phyloP scores from a whole-genome alignment of 2,797 vertebrate genomes.

The Paramormyrops hopkinsi region DNA sequence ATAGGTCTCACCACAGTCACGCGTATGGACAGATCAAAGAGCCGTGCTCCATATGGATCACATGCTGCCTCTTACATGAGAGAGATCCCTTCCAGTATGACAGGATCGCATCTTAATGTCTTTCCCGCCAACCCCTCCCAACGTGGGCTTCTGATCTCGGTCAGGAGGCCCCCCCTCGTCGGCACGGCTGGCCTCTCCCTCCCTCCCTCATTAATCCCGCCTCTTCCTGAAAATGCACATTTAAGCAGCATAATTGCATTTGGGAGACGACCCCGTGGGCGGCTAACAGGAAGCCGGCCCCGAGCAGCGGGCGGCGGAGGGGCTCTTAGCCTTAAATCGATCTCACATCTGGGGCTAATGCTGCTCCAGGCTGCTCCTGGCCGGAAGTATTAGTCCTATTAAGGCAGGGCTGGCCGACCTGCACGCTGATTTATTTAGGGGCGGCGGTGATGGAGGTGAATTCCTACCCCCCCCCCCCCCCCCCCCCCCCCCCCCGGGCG shows the following conservation, averaged over 20 bases:
- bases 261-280: slow-evolving; percentile 90
- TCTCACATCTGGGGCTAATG: slow-evolving; percentile 92
- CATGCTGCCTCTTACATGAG: not conserved
- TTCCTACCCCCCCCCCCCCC: slow-evolving; percentile 45
- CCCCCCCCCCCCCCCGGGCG: too few relatives aligned
- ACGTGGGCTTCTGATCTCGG: slow-evolving; percentile 54
- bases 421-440: slow-evolving; percentile 76
- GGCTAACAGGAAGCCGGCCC: slow-evolving; percentile 88
- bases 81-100: not conserved
- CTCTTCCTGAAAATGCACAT: slow-evolving; percentile 97
- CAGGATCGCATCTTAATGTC: not conserved
- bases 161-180: slow-evolving; percentile 58
- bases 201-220: slow-evolving; percentile 77
- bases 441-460: slow-evolving; percentile 56
- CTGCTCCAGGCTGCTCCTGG: slow-evolving; percentile 89
- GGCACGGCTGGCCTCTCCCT: slow-evolving; percentile 58
- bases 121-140: not conserved
- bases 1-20: not conserved
- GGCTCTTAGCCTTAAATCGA: slow-evolving; percentile 93
- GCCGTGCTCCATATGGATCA: not conserved
- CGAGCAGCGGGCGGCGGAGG: slow-evolving; percentile 67
- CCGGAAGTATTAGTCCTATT: slow-evolving; percentile 97
- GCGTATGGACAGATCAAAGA: not conserved
- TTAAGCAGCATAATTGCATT: slow-evolving; percentile 97
- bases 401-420: slow-evolving; percentile 82